Conservation (phyloP, 2,797 vertebrate genomes). For the Arctocebus calabarensis region DNA sequence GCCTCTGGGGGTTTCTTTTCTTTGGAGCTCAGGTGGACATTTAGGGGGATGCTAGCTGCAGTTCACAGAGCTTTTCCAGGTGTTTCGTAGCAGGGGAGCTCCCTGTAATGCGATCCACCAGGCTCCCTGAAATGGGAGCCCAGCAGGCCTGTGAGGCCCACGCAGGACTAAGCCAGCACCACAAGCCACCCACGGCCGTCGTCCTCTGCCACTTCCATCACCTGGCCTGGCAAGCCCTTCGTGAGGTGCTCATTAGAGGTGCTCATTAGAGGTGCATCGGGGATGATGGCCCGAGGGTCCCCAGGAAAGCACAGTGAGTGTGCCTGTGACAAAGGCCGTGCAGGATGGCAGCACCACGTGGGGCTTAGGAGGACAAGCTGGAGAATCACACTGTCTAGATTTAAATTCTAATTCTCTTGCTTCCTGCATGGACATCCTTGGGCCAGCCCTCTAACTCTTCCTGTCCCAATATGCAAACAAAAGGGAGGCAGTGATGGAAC, state of each 20-base stretch:
- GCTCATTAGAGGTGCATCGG: not conserved
- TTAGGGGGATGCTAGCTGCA: not conserved
- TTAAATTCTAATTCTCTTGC: not conserved
- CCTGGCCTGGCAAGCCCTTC: not conserved
- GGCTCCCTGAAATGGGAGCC: conserved; percentile 14
- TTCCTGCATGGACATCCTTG: not conserved
- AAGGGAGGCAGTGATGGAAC: not conserved
- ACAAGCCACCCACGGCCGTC: not conserved
- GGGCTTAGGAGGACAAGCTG: not conserved
- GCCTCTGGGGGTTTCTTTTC: conserved; percentile 57
- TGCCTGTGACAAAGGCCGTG: not conserved
- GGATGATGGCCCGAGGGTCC: not conserved
- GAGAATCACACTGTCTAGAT: not conserved
- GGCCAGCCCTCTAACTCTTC: not conserved
- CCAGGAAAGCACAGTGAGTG: not conserved
- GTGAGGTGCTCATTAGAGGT: not conserved
- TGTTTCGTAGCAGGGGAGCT: conserved; percentile 66
- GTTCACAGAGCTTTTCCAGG: conserved; percentile 70
- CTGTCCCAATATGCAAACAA: not conserved
- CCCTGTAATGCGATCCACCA: not conserved
- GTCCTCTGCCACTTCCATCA: not conserved
- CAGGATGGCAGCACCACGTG: not conserved
- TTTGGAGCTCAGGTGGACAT: conserved; percentile 42
- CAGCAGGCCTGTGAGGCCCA: not conserved
- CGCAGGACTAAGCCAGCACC: not conserved